A percentile compares a stretch with the other conserved stretches of the same genome.
Conservation (phyloP, 2,797 vertebrate species). For the Anableps anableps region DNA sequence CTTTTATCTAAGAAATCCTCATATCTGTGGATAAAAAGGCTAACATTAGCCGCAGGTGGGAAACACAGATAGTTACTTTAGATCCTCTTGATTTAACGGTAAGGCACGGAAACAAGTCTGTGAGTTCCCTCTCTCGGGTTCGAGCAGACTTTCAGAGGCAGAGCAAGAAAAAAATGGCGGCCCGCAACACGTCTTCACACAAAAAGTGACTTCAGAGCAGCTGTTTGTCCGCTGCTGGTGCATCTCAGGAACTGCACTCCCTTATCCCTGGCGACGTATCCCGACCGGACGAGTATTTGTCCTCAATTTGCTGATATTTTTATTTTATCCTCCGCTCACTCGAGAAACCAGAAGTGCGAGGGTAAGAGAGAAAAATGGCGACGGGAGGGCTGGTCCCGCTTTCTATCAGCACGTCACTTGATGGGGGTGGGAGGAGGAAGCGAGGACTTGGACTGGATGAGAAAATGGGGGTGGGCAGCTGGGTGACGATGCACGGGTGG, state of each 20-base stretch:
- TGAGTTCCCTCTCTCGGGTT: constrained; percentile 61
- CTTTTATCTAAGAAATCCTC: constrained; percentile 52
- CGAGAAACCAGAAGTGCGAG: constrained; percentile 57
- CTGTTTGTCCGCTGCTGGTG: constrained; percentile 48
- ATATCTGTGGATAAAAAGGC: constrained; percentile 43
- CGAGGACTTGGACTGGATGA: constrained; percentile 18
- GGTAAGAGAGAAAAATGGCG: constrained; percentile 81
- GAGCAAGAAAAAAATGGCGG: constrained; percentile 83
- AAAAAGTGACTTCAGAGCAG: constrained; percentile 56
- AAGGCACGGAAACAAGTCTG: constrained; percentile 52
- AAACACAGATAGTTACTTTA: constrained; percentile 23
- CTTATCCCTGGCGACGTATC: constrained; percentile 17
- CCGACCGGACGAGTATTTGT: neutral
- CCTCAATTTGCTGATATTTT: constrained; percentile 56
- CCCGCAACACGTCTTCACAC: constrained; percentile 84
- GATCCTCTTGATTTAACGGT: constrained; percentile 26
- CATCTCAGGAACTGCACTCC: constrained; percentile 52
- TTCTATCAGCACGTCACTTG: constrained; percentile 70
- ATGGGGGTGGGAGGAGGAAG: constrained; percentile 34
- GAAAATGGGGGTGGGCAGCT: constrained; percentile 5
- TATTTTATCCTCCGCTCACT: constrained; percentile 57
- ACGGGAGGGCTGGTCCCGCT: constrained; percentile 83
- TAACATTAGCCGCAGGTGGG: constrained; percentile 18
- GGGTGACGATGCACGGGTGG: neutral
- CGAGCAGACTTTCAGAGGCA: constrained; percentile 72